These are phyloP conservation scores for Aporrectodea caliginosa DNA, from an alignment of 1,140 invertebrate genomes.

Conservation along the genomic window DNA sequence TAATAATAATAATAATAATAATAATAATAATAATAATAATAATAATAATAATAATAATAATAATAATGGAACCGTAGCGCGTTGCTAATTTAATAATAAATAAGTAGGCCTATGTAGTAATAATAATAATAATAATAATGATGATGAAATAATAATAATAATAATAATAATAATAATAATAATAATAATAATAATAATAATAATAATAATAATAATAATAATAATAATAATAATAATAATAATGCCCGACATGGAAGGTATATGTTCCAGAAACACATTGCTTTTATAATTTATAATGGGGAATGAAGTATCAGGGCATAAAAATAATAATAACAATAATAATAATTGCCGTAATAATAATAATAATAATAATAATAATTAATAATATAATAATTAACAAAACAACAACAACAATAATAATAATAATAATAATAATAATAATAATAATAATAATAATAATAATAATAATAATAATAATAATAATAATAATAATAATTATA, in stretches of 20 bases:
- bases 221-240: conserved; percentile 4
- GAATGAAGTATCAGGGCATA: no score
- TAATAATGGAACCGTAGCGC: no score
- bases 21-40: no score
- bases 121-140: no score
- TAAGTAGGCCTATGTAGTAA: no score
- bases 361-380: conserved; percentile 4
- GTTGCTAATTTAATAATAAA: no score
- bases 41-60: no score
- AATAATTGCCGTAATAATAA: not conserved
- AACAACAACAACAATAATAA: not conserved
- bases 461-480: conserved; percentile 4
- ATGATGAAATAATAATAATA: no score
- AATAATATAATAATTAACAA: not conserved
- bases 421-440: conserved; percentile 4
- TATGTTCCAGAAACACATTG: no score
- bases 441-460: conserved; percentile 4
- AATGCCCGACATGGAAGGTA: no score
- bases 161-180: not conserved
- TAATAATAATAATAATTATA: not conserved
- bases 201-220: conserved; percentile 4
- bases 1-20: no score
- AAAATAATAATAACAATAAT: not conserved
- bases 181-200: conserved; percentile 4
- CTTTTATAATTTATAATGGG: no score